Base-by-base conservation (phyloP, 2,113 vertebrate genomes). In the Seriola dumerili region DNA sequence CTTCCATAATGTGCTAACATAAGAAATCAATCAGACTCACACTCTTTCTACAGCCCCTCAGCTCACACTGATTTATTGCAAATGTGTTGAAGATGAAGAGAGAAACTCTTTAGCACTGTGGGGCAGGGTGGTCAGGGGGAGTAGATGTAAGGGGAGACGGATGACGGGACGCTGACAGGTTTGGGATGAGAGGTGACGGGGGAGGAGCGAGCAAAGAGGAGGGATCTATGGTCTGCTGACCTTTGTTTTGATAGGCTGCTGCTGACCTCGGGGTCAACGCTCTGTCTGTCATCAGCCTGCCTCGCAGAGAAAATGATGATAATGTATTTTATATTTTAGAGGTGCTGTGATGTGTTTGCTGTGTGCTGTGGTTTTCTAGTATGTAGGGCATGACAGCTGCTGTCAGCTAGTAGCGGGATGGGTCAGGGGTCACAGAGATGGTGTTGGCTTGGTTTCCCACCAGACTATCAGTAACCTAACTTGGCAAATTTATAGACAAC, bases 11-110 rank as follows among this genome's bases (percentile, higher is more conserved):
- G 90, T 92, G 88, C 81, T 76, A 91, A 92, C 91, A 88, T 82
- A 84, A 93, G 90, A 94, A 95, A 94, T 94, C 90, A 93, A 93
- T 95, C 92, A 83, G 90, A 63, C 76, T 87, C 83, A 58, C 85
- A 85, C 88, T 81, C 89, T 88, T 88, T 86, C 85, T 84, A 72
- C 88, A 78, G 82, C 81, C 88, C 83, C 78, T 90, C 86, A 79
- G 85, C 89, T 88, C 80, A 34, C 80, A 94, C 93, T 91, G 92
- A 94, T 94, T 94, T 89, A 92, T 90, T 81, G 83, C 81, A 91
- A 85, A 91, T 81, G 86, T 85, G 91, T 64, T 83, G 72, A 85
- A 84, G 82, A 90, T 88, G 84, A 88, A 92, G 88, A 81, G 85
- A 85, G 83, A 84, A 85, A 87, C 83, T 89, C 83, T 84, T 92